Evolutionary conservation across 2,888 invertebrate species (phyloP).

Genomic region (Monopis laevigella): DNA sequence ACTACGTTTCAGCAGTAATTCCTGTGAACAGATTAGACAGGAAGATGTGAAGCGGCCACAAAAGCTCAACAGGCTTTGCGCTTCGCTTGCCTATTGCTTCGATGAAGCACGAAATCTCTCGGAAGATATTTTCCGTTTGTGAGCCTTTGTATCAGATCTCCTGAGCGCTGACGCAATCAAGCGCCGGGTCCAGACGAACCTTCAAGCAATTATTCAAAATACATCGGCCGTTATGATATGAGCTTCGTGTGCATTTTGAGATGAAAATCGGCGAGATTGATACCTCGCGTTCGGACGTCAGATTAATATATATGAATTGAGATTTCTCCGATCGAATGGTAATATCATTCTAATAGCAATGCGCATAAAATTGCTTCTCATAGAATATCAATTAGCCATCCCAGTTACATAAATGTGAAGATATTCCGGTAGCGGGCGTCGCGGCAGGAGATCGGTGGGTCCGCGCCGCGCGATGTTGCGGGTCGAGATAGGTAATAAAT

Average conservation of each 20-base stretch:
- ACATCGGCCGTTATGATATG: constrained; percentile 64
- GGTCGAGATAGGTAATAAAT: constrained; percentile 22
- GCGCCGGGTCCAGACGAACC: constrained; percentile 21
- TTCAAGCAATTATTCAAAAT: constrained; percentile 60
- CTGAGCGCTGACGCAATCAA: constrained; percentile 36
- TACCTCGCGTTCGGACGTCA: too few relatives aligned
- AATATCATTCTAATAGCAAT: constrained; percentile 1
- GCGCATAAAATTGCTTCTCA: constrained; percentile 3
- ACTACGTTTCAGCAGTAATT: neutral
- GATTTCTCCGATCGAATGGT: too few relatives aligned
- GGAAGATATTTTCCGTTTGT: constrained; percentile 49
- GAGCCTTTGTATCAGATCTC: constrained; percentile 37
- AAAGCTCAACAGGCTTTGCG: constrained; percentile 1
- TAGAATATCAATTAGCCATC: neutral
- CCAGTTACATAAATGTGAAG: neutral
- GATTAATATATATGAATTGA: too few relatives aligned
- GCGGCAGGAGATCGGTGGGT: neutral
- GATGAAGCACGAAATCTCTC: constrained; percentile 30
- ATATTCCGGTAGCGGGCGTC: neutral
- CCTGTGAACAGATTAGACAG: constrained; percentile 1
- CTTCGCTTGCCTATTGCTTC: constrained; percentile 1
- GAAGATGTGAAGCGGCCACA: neutral
- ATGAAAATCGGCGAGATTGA: constrained; percentile 60
- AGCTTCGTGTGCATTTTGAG: constrained; percentile 62
- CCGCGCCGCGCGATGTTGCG: neutral